Base-by-base conservation (phyloP, 2,888 invertebrate species). In the Odiellus spinosus region DNA sequence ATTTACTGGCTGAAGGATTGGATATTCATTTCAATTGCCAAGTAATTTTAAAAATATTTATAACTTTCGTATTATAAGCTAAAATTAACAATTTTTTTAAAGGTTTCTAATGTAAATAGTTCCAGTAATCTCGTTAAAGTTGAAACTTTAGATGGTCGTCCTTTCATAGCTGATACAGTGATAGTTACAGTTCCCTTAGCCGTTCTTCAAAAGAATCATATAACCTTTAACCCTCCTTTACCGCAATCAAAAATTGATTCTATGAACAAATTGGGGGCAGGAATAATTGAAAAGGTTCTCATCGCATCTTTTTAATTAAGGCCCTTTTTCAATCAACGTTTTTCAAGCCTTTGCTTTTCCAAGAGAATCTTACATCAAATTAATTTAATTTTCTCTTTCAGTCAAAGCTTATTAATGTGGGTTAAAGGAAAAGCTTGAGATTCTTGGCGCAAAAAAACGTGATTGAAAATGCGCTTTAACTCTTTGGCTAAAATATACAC, bases 251-350 rank as follows among this genome's bases (percentile, higher is more conserved):
- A 71, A 51, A 45, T 48, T 3, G 54, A 59, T 12, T 67, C 69
- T 1, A 59, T 71, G 5, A 45, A 56, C 1, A 50, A 56, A 11
- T 57, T 71, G 4, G 70, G 69, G 1, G 61, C 64, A 42, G 71
- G 69, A 3, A 52, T 62, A 18, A 64, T 69, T 34, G 71, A 72
- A 53, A 71, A 71, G 61, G 67, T 68, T 46, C 10, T 48, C 36
- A 42, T 12, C 17, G 21, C 11, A n/a, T n/a, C n/a, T n/a, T 6
- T 26, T 26, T 26, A 26, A 26, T 26, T 26, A 26, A 6, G 4
- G 8, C 4, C 26, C 5, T 26, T 26, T 26, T n/a, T 26, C 8
- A 26, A 26, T 26, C 8, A 26, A 26, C 26, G 4, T 6, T 4
- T 26, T 26, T 26, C 8, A 26, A 26, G n/a, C n/a, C n/a, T n/a